A percentile compares a stretch with the other conserved stretches of the same genome.
phyloP scores from a whole-genome alignment of 2,888 invertebrate species.

The Glaucopsyche alexis region DNA sequence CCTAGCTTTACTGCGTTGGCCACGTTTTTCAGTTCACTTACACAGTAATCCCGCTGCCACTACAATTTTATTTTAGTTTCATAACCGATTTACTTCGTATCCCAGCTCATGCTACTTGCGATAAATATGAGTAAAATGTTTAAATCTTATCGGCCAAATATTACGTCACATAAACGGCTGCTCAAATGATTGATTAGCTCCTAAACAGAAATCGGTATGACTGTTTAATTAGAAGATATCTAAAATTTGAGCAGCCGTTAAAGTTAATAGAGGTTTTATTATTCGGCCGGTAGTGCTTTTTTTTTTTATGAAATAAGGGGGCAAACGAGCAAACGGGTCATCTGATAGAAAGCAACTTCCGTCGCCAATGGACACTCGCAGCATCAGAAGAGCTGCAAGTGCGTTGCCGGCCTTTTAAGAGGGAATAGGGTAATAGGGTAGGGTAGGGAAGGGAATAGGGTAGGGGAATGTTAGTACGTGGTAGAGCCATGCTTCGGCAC shows the following conservation, averaged over 20 bases:
- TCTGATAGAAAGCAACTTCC: no score
- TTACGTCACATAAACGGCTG: background rate
- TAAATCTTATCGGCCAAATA: no score
- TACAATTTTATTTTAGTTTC: slow-evolving; percentile 9
- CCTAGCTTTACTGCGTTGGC: background rate
- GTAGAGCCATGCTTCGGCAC: no score
- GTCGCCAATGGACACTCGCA: no score
- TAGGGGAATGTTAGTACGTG: no score
- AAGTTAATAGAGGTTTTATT: background rate
- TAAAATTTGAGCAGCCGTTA: background rate
- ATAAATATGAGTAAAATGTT: background rate
- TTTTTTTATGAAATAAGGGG: no score
- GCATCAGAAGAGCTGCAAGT: no score
- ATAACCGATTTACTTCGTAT: background rate
- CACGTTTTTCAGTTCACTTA: slow-evolving; percentile 16
- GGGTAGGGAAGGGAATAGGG: no score
- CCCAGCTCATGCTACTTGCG: background rate
- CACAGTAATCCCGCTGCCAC: slow-evolving; percentile 12
- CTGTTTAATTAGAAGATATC: background rate
- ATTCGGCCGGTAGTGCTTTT: background rate
- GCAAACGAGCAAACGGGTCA: no score
- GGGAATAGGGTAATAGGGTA: no score
- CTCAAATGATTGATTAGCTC: background rate
- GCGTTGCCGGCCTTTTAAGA: no score
- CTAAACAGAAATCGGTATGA: background rate